Percentiles rank a stretch among this genome's conserved stretches.
Evolutionary conservation across 2,113 vertebrate species (phyloP).

Genomic region (Blennius ocellaris): DNA sequence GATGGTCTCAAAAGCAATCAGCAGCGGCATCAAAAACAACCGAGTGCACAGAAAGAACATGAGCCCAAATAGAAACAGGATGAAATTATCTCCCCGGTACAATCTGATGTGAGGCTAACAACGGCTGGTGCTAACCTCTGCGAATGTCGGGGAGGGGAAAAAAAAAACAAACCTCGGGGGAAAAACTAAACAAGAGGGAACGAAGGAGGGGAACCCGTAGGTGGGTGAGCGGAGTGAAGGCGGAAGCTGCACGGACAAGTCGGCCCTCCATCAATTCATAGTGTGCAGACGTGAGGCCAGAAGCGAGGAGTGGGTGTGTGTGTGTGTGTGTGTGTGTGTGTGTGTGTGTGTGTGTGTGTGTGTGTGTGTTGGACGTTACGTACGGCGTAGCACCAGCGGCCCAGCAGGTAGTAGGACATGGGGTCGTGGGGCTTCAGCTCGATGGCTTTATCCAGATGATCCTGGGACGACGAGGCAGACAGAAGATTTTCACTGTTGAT

Average conservation of each 20-base stretch:
- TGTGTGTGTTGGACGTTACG: conserved; percentile 64
- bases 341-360: too few species aligned
- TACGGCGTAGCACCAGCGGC: conserved; percentile 97
- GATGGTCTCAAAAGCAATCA: conserved; percentile 29
- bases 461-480: conserved; percentile 77
- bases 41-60: background rate
- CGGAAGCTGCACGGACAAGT: background rate
- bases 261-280: conserved; percentile 27
- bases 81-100: conserved; percentile 26
- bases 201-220: conserved; percentile 55
- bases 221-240: conserved; percentile 37
- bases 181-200: conserved; percentile 54
- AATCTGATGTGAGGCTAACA: conserved; percentile 58
- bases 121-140: conserved; percentile 45
- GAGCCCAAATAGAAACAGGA: conserved; percentile 31
- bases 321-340: too few species aligned
- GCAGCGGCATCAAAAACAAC: conserved; percentile 24
- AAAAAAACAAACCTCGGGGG: too few species aligned
- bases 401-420: conserved; percentile 92
- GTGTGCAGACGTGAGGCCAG: conserved; percentile 15
- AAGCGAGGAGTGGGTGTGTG: conserved; percentile 27
- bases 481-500: conserved; percentile 64
- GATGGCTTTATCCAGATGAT: conserved; percentile 96
- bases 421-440: conserved; percentile 93
- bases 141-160: conserved; percentile 39